Evolutionary conservation across 37 sponge, comb jelly and placozoan genomes (phyloP).

Genomic region (Hexactinellida sp.): DNA sequence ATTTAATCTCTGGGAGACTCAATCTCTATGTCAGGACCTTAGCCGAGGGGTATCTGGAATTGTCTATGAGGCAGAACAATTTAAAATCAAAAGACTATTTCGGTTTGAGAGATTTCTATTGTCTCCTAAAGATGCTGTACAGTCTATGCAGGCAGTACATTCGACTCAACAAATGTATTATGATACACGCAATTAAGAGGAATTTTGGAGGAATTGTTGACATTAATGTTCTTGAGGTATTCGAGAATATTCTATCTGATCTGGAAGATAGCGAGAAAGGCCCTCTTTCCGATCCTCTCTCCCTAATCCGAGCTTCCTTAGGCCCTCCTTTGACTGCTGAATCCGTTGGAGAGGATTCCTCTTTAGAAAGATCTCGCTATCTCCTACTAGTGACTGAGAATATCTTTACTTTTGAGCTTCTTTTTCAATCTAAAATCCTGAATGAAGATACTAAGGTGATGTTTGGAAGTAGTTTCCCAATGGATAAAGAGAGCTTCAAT

Average conservation of each 20-base stretch:
- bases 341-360: not conserved
- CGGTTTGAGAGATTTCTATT: not conserved
- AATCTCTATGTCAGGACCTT: not conserved
- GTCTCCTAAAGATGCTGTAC: not conserved
- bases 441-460: constrained; percentile 6
- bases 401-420: not conserved
- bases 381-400: not conserved
- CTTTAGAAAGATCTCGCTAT: not conserved
- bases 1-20: not conserved
- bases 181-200: not conserved
- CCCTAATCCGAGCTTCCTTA: not conserved
- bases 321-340: not conserved
- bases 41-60: not conserved
- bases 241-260: not conserved
- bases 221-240: not conserved
- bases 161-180: not conserved
- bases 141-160: not conserved
- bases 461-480: not conserved
- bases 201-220: not conserved
- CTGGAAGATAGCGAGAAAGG: not conserved
- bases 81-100: not conserved
- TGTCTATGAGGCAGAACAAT: not conserved
- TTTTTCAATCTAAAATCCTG: not conserved
- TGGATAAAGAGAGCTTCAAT: not conserved
- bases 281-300: not conserved